Conservation (phyloP, 1,140 invertebrate genomes). For the Helicoverpa armigera region DNA sequence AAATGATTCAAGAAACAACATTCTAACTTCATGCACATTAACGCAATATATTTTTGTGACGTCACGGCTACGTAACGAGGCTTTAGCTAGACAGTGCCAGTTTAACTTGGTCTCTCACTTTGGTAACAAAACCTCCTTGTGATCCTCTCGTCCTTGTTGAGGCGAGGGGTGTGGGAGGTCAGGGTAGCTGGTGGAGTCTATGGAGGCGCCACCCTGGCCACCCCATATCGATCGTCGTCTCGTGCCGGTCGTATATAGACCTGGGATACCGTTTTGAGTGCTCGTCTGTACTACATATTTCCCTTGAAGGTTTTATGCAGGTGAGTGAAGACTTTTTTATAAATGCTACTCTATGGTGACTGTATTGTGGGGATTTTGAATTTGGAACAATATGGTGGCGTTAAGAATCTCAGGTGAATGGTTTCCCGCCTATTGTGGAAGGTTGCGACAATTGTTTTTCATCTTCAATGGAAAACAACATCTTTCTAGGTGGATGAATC, state of each 20-base stretch:
- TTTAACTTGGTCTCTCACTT: not conserved
- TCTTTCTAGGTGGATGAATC: too few relatives aligned
- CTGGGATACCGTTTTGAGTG: conserved; percentile 34
- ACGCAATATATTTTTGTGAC: conserved; percentile 14
- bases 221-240: conserved; percentile 34
- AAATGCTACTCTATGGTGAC: not conserved
- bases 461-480: too few relatives aligned
- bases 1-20: not conserved
- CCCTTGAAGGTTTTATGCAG: conserved; percentile 28
- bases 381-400: too few relatives aligned
- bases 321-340: conserved; percentile 10
- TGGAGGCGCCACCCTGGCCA: conserved; percentile 34
- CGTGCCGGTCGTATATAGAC: conserved; percentile 34
- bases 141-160: too few relatives aligned
- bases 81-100: conserved; percentile 2
- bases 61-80: conserved; percentile 14
- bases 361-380: too few relatives aligned
- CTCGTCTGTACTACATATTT: conserved; percentile 16
- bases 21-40: conserved; percentile 34
- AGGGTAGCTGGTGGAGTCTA: conserved; percentile 13
- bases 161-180: not conserved
- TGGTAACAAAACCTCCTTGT: not conserved
- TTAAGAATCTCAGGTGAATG: too few relatives aligned
- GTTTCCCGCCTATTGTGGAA: too few relatives aligned
- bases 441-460: too few relatives aligned